A percentile compares a stretch with the other conserved stretches of the same genome.
phyloP scores from a whole-genome alignment of 2,797 vertebrate genomes.

The Poeciliopsis gracilis region DNA sequence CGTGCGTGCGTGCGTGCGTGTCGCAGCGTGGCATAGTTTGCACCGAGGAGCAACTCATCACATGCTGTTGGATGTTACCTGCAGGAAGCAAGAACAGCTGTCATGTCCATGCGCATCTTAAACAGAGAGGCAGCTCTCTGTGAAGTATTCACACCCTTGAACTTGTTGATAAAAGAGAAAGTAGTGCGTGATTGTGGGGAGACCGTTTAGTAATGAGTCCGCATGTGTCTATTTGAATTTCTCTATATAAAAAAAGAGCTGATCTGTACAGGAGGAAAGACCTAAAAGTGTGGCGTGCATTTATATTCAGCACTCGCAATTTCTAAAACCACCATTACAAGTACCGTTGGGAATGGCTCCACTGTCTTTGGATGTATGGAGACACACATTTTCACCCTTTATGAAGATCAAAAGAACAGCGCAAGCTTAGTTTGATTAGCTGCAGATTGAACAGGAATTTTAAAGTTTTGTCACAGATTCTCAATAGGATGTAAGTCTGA shows the following conservation, averaged over 20 bases:
- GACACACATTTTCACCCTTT: background rate
- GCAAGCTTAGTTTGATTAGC: background rate
- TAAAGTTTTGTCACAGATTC: background rate
- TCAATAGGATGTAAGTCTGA: background rate
- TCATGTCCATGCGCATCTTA: conserved; percentile 13
- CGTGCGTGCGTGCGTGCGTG: conserved; percentile 34
- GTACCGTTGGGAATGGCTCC: background rate
- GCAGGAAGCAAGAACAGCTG: conserved; percentile 33
- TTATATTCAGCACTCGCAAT: background rate
- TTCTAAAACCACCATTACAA: background rate
- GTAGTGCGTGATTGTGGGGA: background rate
- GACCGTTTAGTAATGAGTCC: background rate
- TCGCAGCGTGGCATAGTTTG: conserved; percentile 69
- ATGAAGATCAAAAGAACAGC: background rate
- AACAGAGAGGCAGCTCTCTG: background rate
- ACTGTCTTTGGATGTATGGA: background rate
- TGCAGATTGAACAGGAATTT: background rate
- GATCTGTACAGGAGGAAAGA: background rate
- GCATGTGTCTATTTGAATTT: background rate
- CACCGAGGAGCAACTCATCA: conserved; percentile 39
- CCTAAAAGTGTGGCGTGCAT: background rate
- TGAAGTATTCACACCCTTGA: background rate
- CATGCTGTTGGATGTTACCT: conserved; percentile 31
- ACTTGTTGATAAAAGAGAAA: background rate
- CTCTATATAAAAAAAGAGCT: background rate